phyloP scores from a whole-genome alignment of 2,113 vertebrate species.

The Dasyurus viverrinus region DNA sequence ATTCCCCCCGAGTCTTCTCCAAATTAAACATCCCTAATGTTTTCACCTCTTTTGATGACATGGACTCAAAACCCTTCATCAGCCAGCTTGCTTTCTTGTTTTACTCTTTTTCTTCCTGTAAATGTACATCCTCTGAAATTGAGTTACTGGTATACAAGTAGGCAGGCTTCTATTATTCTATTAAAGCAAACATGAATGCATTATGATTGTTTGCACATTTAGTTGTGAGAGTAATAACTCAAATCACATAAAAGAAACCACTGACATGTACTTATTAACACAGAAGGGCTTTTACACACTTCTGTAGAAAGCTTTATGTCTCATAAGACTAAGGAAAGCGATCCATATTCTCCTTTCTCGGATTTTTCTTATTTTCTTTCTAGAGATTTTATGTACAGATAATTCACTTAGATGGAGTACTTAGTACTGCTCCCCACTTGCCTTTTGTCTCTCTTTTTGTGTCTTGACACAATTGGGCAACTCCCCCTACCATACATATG shows the following conservation, averaged over 20 bases:
- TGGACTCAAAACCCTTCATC: neutral
- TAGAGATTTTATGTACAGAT: constrained; percentile 34
- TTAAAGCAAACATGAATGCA: constrained; percentile 38
- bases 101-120: neutral
- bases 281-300: neutral
- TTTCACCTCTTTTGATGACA: neutral
- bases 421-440: neutral
- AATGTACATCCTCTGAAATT: constrained; percentile 21
- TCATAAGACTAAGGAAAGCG: constrained; percentile 34
- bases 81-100: neutral
- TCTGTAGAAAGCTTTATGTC: neutral
- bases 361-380: constrained; percentile 48
- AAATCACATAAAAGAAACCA: constrained; percentile 22
- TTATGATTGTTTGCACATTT: constrained; percentile 32
- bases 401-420: neutral
- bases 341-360: constrained; percentile 29
- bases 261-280: constrained; percentile 17
- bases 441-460: constrained; percentile 27
- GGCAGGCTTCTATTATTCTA: constrained; percentile 41
- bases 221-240: constrained; percentile 33
- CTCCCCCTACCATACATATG: constrained; percentile 13
- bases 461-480: constrained; percentile 2
- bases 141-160: neutral
- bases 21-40: neutral
- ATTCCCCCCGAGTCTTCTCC: neutral